phyloP scores from a whole-genome alignment of 1,140 invertebrate genomes.

The Physella acuta region DNA sequence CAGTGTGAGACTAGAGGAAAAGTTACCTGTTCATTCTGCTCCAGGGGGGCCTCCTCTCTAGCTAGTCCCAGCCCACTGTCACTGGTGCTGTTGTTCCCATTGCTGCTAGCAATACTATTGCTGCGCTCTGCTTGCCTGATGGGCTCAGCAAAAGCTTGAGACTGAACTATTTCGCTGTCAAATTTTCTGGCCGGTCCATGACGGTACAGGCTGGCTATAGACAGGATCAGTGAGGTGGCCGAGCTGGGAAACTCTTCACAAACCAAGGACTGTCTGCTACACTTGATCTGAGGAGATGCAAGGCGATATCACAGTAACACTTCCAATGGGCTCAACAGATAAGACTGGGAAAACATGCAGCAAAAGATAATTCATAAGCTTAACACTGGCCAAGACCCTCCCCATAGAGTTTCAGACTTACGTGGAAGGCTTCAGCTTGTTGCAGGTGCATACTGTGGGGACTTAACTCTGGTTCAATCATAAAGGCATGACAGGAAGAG shows the following conservation, averaged over 20 bases:
- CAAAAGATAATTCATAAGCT: no score
- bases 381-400: no score
- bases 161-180: conserved; percentile 45
- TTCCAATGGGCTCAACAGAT: no score
- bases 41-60: conserved; percentile 69
- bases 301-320: no score
- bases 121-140: conserved; percentile 9
- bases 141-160: conserved; percentile 63
- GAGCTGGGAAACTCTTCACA: conserved; percentile 89
- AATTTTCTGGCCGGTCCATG: conserved; percentile 58
- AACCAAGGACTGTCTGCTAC: no score
- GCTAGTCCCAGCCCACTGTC: conserved; percentile 89
- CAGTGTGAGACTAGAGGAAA: no score
- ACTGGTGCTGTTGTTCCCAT: conserved; percentile 81
- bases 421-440: conserved; percentile 21
- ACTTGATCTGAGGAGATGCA: no score
- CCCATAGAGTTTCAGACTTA: no score
- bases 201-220: conserved; percentile 56
- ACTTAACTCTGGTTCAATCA: conserved; percentile 80
- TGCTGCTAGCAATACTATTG: conserved; percentile 68
- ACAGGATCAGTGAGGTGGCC: conserved; percentile 78
- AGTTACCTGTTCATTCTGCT: conserved; percentile 64
- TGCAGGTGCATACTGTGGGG: conserved; percentile 56
- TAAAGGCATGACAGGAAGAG: conserved; percentile 93
- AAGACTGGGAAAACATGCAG: no score